Conservation (phyloP, 2,797 vertebrate genomes). For the Falco biarmicus region DNA sequence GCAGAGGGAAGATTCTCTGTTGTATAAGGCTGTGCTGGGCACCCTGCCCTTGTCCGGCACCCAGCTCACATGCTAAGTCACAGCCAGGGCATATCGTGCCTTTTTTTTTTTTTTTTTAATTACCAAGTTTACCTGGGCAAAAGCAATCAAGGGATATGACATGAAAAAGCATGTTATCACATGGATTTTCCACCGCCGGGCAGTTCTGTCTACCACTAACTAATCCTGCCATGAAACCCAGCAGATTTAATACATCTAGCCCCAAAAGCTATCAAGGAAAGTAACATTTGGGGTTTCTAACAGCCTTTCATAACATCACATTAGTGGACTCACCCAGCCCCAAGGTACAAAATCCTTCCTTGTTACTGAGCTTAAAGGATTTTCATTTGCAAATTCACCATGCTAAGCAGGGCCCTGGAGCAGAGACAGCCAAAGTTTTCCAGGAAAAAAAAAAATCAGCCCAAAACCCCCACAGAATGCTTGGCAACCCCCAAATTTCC, state of each 20-base stretch:
- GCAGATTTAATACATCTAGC: not conserved
- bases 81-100: not conserved
- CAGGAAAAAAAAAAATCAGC: not conserved
- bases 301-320: not conserved
- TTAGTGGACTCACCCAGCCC: not conserved
- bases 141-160: not conserved
- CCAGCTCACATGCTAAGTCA: not conserved
- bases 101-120: not conserved
- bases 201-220: not conserved
- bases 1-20: not conserved
- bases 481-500: constrained; percentile 30
- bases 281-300: not conserved
- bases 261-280: not conserved
- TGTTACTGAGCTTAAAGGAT: not conserved
- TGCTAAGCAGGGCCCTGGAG: not conserved
- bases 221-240: not conserved
- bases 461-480: not conserved
- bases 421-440: not conserved
- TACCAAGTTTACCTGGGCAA: not conserved
- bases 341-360: not conserved
- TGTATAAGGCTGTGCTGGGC: not conserved
- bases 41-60: not conserved
- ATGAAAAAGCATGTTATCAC: not conserved
- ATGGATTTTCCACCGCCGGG: not conserved
- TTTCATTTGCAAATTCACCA: not conserved